These are phyloP conservation scores for Oceanodroma tethys DNA, from an alignment of 2,113 vertebrate genomes.

Conservation along the genomic window DNA sequence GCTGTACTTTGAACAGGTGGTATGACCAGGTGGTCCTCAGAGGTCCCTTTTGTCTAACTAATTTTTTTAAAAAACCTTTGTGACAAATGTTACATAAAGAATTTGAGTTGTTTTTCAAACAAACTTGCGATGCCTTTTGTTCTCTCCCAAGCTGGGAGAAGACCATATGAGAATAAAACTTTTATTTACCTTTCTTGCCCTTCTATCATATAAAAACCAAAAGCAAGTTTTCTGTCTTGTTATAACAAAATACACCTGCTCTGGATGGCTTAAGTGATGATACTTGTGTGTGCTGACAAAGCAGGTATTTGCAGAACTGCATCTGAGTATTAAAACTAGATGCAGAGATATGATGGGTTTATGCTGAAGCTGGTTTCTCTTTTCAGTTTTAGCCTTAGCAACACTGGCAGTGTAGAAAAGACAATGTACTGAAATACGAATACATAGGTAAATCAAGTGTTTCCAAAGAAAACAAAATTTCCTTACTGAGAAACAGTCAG, in stretches of 20 bases:
- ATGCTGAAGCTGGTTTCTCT: not conserved
- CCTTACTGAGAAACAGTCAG: not conserved
- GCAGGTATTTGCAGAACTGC: not conserved
- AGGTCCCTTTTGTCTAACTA: not conserved
- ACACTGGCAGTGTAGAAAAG: not conserved
- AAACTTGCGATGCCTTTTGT: not conserved
- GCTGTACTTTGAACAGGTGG: not conserved
- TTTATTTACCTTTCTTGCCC: not conserved
- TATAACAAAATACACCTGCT: not conserved
- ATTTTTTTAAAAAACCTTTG: not conserved
- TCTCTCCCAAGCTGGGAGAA: not conserved
- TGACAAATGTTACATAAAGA: not conserved
- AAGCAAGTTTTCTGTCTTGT: not conserved
- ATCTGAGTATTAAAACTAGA: not conserved
- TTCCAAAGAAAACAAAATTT: not conserved
- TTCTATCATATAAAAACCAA: not conserved
- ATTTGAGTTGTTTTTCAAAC: not conserved
- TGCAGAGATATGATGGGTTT: not conserved
- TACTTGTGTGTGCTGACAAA: not conserved
- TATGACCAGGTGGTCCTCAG: not conserved
- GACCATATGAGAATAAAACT: not conserved
- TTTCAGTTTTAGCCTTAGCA: not conserved
- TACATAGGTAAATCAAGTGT: not conserved
- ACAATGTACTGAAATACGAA: not conserved
- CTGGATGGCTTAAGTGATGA: not conserved